These are phyloP conservation scores for Sciurus vulgaris DNA, from an alignment of 2,797 vertebrate genomes.

Conservation along the genomic window DNA sequence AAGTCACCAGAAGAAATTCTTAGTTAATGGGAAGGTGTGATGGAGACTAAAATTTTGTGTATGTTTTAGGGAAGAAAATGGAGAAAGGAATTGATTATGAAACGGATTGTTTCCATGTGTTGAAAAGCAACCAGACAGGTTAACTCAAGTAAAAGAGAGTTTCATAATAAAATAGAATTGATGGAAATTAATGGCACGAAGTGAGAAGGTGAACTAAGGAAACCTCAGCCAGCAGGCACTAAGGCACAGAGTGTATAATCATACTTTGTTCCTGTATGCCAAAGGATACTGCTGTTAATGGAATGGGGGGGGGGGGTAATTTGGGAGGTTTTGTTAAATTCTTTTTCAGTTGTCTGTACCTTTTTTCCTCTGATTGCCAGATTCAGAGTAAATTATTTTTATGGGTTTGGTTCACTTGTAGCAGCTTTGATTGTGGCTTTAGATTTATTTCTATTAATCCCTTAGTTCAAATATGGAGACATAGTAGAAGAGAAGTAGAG, in stretches of 20 bases:
- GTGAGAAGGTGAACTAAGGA: neutral
- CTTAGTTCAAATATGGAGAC: neutral
- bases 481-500: fast-evolving
- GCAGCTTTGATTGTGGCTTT: neutral
- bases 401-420: neutral
- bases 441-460: neutral
- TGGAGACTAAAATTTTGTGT: neutral
- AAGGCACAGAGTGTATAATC: neutral
- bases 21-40: neutral
- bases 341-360: neutral
- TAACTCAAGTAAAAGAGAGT: neutral
- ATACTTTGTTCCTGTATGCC: fast-evolving
- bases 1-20: neutral
- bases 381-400: neutral
- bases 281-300: neutral
- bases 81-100: neutral
- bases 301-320: neutral
- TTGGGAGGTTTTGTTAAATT: neutral
- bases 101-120: neutral
- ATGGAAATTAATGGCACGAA: neutral
- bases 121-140: neutral
- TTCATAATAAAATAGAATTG: neutral
- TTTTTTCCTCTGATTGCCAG: neutral
- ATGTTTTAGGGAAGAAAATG: neutral
- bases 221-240: neutral